phyloP scores from a whole-genome alignment of 2,888 invertebrate species.

The Lycocerus yunnanus region DNA sequence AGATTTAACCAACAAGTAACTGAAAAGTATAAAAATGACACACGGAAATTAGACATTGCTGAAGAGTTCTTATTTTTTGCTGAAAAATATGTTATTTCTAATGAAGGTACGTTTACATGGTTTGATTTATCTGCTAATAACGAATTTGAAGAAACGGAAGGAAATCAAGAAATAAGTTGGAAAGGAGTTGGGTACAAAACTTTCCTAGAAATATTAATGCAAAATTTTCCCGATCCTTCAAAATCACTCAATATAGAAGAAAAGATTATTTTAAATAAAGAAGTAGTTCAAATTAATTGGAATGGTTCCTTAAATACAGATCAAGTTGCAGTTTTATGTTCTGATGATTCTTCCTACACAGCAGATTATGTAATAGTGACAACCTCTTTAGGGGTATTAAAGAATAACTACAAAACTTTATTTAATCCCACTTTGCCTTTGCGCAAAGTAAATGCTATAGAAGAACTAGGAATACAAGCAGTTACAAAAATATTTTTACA shows the following conservation, averaged over 20 bases:
- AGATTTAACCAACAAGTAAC: constrained; percentile 2
- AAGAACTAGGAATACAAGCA: not conserved
- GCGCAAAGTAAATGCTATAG: not conserved
- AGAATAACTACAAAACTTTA: constrained; percentile 51
- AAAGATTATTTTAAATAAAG: constrained; percentile 34
- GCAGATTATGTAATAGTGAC: constrained; percentile 69
- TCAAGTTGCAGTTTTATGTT: constrained; percentile 53
- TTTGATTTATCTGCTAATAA: constrained; percentile 69
- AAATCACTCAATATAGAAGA: constrained; percentile 32
- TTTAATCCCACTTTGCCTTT: constrained; percentile 54
- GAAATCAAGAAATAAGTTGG: constrained; percentile 74
- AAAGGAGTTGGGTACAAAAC: constrained; percentile 71
- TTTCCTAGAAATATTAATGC: constrained; percentile 68
- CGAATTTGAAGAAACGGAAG: constrained; percentile 71
- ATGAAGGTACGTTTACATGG: constrained; percentile 64
- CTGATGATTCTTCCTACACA: constrained; percentile 57
- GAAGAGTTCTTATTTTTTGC: constrained; percentile 10
- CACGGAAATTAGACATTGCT: not conserved
- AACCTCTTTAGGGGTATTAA: constrained; percentile 67
- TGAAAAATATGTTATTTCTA: not conserved
- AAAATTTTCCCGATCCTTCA: constrained; percentile 1
- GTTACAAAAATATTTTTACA: constrained; percentile 2
- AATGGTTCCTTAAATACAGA: constrained; percentile 1
- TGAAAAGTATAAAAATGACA: not conserved
- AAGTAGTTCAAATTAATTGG: constrained; percentile 31